Conservation (phyloP, 1,140 invertebrate species). For the Lasaia peninsularis region DNA sequence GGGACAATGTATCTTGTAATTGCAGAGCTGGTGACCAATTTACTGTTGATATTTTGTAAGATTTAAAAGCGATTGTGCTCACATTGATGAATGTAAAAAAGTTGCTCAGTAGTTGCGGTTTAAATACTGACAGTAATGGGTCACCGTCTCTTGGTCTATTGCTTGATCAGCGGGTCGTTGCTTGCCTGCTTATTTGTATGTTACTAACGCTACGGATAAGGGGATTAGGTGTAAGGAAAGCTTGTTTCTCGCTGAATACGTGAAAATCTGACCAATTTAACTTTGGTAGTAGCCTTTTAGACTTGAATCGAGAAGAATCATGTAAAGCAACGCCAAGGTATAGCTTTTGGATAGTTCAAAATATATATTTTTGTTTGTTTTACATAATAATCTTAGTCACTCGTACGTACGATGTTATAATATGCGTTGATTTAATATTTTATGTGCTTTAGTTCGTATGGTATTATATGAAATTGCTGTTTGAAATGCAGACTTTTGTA, state of each 20-base stretch:
- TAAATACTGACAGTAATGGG: background rate
- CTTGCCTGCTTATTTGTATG: slow-evolving; percentile 57
- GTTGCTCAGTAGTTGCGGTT: background rate
- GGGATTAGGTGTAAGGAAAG: slow-evolving; percentile 62
- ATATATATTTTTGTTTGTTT: slow-evolving; percentile 37
- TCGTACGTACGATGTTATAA: slow-evolving; percentile 54
- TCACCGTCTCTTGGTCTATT: slow-evolving; percentile 1
- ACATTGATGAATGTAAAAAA: too few species aligned
- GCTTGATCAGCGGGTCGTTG: slow-evolving; percentile 40
- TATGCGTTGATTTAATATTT: slow-evolving; percentile 61
- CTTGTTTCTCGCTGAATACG: slow-evolving; percentile 64
- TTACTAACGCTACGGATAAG: slow-evolving; percentile 57
- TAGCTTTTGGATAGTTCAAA: slow-evolving; percentile 58
- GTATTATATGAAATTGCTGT: slow-evolving; percentile 64
- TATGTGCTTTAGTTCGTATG: slow-evolving; percentile 71
- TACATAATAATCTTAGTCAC: slow-evolving; percentile 51
- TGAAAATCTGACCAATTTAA: slow-evolving; percentile 71
- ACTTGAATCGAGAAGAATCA: slow-evolving; percentile 65
- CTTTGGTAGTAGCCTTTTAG: slow-evolving; percentile 69
- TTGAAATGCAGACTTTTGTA: slow-evolving; percentile 75
- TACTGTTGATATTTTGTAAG: background rate
- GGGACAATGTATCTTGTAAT: slow-evolving; percentile 47
- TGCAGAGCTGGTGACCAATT: slow-evolving; percentile 2
- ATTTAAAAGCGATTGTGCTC: background rate
- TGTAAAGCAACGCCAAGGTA: slow-evolving; percentile 63